These are phyloP conservation scores for Petrocephalus schoutedeni DNA, from an alignment of 2,797 vertebrate species.

Conservation along the genomic window DNA sequence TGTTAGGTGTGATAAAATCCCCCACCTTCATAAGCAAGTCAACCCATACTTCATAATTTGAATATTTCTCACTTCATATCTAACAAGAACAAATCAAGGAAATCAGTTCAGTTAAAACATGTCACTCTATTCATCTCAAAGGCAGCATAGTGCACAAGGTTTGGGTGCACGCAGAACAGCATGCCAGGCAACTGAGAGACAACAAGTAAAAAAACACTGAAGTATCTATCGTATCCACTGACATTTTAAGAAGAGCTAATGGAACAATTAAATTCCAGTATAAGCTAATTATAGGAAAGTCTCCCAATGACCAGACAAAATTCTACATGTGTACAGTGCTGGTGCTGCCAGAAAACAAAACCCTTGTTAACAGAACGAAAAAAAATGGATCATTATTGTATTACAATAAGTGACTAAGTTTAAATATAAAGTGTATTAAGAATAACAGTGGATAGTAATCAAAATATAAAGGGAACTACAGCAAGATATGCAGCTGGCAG, in stretches of 20 bases:
- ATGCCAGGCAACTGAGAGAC: background rate
- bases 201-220: background rate
- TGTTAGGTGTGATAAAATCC: background rate
- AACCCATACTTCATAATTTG: background rate
- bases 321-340: background rate
- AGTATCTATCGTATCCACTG: background rate
- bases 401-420: background rate
- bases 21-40: background rate
- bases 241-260: background rate
- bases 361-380: background rate
- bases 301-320: background rate
- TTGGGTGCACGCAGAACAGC: background rate
- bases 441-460: background rate
- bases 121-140: background rate
- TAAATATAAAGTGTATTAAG: background rate
- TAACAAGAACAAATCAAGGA: background rate
- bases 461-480: background rate
- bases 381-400: background rate
- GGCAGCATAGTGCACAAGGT: background rate
- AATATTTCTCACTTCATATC: background rate
- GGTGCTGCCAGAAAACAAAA: background rate
- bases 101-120: background rate
- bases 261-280: background rate
- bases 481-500: background rate
- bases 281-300: background rate